Conservation (phyloP, 2,888 invertebrate genomes). For the Agrilus biguttatus region DNA sequence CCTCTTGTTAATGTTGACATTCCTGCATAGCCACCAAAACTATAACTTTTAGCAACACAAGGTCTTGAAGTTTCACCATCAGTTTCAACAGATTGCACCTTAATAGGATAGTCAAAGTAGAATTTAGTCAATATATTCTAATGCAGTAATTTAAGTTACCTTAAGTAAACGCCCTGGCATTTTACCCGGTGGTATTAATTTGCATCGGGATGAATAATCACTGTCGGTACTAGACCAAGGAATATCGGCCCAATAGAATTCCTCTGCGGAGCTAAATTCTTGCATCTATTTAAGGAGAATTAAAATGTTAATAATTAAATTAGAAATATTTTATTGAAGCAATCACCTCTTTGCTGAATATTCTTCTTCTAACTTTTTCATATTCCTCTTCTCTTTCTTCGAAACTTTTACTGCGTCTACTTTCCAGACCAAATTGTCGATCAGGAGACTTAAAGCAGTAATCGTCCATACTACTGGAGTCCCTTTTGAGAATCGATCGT, state of each 20-base stretch:
- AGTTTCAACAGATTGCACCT: conserved; percentile 44
- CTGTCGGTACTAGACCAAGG: conserved; percentile 43
- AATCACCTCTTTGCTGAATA: conserved; percentile 47
- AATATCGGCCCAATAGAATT: conserved; percentile 32
- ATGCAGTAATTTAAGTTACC: conserved; percentile 21
- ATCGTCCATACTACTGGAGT: conserved; percentile 69
- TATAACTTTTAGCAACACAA: conserved; percentile 69
- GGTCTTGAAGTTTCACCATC: conserved; percentile 29
- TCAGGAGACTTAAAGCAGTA: conserved; percentile 45
- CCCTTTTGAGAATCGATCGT: conserved; percentile 70
- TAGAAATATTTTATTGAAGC: too few species aligned
- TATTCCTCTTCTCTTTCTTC: conserved; percentile 88
- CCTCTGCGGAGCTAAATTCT: conserved; percentile 34
- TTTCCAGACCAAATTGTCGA: conserved; percentile 44
- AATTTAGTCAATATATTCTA: background rate
- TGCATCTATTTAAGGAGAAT: conserved; percentile 19
- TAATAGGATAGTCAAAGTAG: conserved; percentile 2
- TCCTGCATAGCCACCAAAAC: conserved; percentile 70
- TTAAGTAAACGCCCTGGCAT: conserved; percentile 35
- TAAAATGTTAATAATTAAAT: too few species aligned
- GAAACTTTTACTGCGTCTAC: conserved; percentile 66
- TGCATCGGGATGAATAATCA: conserved; percentile 27
- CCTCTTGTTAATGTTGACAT: conserved; percentile 38
- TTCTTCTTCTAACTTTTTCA: conserved; percentile 69
- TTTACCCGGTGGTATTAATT: conserved; percentile 32